phyloP scores from a whole-genome alignment of 1,140 invertebrate genomes.

The Drosophila miranda region DNA sequence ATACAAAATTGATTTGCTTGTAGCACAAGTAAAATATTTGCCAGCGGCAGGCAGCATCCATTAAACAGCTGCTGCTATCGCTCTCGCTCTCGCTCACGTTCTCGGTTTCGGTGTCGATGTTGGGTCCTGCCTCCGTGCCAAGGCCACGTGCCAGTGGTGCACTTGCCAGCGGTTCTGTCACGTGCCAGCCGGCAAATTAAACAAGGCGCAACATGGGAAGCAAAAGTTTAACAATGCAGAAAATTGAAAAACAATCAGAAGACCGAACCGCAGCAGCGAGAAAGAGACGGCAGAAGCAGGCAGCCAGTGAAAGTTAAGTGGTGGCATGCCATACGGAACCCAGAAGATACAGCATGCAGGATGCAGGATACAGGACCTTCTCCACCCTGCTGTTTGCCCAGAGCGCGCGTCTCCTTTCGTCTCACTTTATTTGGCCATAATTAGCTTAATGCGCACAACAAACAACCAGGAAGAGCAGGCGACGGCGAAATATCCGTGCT shows the following conservation, averaged over 20 bases:
- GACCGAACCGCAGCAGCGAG: slow-evolving; percentile 46
- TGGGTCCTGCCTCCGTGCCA: slow-evolving; percentile 14
- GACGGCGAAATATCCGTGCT: slow-evolving; percentile 20
- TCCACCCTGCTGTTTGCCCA: slow-evolving; percentile 45
- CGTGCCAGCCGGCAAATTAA: slow-evolving; percentile 75
- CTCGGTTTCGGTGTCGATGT: not conserved
- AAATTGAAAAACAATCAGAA: slow-evolving; percentile 82
- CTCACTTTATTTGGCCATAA: slow-evolving; percentile 77
- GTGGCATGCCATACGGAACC: slow-evolving; percentile 39
- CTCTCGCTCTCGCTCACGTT: too few species aligned
- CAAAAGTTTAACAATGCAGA: slow-evolving; percentile 81
- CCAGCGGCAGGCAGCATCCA: slow-evolving; percentile 50
- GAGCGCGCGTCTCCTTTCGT: slow-evolving; percentile 66
- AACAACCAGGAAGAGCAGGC: slow-evolving; percentile 55
- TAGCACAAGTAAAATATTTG: slow-evolving; percentile 72
- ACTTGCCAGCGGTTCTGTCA: slow-evolving; percentile 64
- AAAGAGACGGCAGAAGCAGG: slow-evolving; percentile 1
- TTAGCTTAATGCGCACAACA: slow-evolving; percentile 77
- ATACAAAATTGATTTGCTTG: slow-evolving; percentile 75
- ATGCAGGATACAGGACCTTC: not conserved
- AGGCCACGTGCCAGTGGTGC: slow-evolving; percentile 62
- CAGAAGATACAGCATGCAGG: not conserved
- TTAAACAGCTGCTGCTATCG: slow-evolving; percentile 47
- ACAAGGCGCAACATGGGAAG: slow-evolving; percentile 59
- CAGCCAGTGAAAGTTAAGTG: slow-evolving; percentile 67